Evolutionary conservation across 2,888 invertebrate species (phyloP), one percentile per base, ranked within the genome.

Genomic region (Epirrhoe tristata): DNA sequence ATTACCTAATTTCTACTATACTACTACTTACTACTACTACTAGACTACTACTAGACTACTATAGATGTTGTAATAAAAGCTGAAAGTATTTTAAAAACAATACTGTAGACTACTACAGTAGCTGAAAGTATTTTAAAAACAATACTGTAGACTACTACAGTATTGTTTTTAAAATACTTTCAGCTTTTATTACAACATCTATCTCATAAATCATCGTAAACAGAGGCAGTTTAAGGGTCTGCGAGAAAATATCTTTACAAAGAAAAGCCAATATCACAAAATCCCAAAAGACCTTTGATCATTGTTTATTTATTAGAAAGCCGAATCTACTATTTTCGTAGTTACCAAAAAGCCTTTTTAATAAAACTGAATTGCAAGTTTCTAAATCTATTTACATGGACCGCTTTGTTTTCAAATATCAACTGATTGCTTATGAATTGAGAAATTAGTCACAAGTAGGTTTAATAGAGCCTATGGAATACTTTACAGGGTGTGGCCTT

Each of bases 261-360:
- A 43, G 39, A 12, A 43, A 43, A 43, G 39, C 12, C 39, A 43
- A 43, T 4, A 12, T 12, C 2, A 43, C 39, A 43, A 43, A 43
- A 43, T 43, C 39, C 39, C 39, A 12, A 12, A 43, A 43, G 39
- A 43, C 39, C 12, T 43, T 12, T 12, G 39, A 12, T 43, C 39
- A 43, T 43, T 43, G 39, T 43, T 43, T 43, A 43, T 43, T 43
- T 43, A 43, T 43, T 43, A 12, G 39, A 43, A 43, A 43, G 39
- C 12, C 39, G 39, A 43, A 12, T 12, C 39, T 43, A 5, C 10
- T 39, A 39, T 43, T 43, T 43, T 43, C 12, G 39, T 43, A 12
- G 39, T 43, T 43, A 12, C 12, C 12, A 43, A 39, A 43, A 43
- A 12, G 39, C 12, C 39, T 43, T 43, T 43, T 12, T 0, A 43